Evolutionary conservation across 2,888 invertebrate species (phyloP), one percentile per base, ranked within the genome.

Genomic region (Liodrosophila aerea): DNA sequence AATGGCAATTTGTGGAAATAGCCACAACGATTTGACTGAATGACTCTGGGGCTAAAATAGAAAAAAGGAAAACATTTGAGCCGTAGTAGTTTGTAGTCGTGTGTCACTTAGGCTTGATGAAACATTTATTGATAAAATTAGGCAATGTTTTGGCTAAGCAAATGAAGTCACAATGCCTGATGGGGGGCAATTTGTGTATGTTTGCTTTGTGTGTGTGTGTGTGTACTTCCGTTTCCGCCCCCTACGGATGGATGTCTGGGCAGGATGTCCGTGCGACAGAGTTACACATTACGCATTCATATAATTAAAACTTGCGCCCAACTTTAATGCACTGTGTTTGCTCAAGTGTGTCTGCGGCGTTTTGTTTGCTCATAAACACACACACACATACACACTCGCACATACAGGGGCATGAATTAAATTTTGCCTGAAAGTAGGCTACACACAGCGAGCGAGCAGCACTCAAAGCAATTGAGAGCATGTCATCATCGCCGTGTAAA

Each of bases 391-490:
- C 9, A 33, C 31, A 31, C 11, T 41, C 36, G 18, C 41, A 12
- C 15, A 11, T 11, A 54, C 13, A 30, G n/a, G 31, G 43, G 15
- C 18, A 39, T 9, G 52, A 74, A 73, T 73, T 73, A 27, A 73
- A 69, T 70, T 73, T 22, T 73, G 81, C 65, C 84, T 53, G 64
- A 44, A 84, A 81, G 78, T 77, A 75, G 75, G 75, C 77, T 84
- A 70, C 76, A 76, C 65, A 67, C 76, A 76, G 63, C 46, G 15
- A 34, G 56, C 15, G 73, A 57, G 36, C 36, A 29, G 40, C 70
- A 64, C 75, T 74, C 54, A 61, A 62, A 71, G 52, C 74, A 72
- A 72, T 74, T 72, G 72, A 72, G 75, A 58, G 58, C 72, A 61
- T 65, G 71, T 65, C 71, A 70, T 72, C 56, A 73, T 56, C 64